These are phyloP conservation scores for Drosophila sordidula DNA, from an alignment of 2,888 invertebrate species.

Conservation along the genomic window DNA sequence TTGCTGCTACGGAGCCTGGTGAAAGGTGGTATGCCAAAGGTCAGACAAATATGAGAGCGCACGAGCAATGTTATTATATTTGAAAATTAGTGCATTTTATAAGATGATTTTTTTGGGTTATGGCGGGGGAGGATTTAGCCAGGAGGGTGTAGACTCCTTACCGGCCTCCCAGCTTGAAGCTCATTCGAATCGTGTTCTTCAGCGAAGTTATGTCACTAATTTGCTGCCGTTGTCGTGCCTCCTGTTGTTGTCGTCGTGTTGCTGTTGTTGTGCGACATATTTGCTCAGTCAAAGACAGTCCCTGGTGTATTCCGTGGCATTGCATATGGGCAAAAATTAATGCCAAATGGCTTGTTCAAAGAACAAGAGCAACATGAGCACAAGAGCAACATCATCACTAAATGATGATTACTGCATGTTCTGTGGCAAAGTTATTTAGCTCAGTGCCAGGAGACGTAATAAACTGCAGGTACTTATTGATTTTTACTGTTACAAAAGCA, in stretches of 20 bases:
- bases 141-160: not conserved
- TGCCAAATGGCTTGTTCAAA: constrained; percentile 70
- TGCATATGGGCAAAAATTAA: constrained; percentile 79
- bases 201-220: constrained; percentile 75
- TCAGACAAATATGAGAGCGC: constrained; percentile 74
- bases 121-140: not conserved
- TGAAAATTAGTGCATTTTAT: constrained; percentile 69
- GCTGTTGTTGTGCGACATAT: constrained; percentile 67
- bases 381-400: constrained; percentile 37
- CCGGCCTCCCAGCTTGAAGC: constrained; percentile 57
- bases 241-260: constrained; percentile 15
- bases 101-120: constrained; percentile 1
- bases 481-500: constrained; percentile 74
- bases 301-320: constrained; percentile 63
- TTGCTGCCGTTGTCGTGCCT: constrained; percentile 70
- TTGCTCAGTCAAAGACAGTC: constrained; percentile 57
- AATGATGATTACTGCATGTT: constrained; percentile 76
- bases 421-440: constrained; percentile 70
- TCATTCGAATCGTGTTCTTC: constrained; percentile 62
- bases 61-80: constrained; percentile 68
- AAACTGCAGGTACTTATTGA: constrained; percentile 76
- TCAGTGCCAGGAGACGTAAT: constrained; percentile 69
- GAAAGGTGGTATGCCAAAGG: constrained; percentile 69
- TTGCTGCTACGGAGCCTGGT: constrained; percentile 39
- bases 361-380: constrained; percentile 33